Conservation (phyloP, 2,797 vertebrate species). For the Ctenosaura bakeri region DNA sequence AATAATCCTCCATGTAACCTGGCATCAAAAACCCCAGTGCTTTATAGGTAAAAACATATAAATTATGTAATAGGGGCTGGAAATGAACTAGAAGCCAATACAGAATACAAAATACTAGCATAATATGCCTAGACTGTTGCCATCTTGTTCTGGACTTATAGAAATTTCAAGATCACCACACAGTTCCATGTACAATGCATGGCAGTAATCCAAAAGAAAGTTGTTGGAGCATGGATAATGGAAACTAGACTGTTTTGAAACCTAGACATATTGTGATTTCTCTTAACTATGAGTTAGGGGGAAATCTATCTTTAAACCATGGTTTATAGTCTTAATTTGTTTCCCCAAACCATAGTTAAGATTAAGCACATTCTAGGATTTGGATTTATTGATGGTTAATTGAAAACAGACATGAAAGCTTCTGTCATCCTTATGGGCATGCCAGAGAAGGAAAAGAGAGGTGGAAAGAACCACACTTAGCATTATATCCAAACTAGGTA, state of each 20-base stretch:
- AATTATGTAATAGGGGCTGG: neutral
- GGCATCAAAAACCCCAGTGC: neutral
- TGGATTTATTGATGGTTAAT: neutral
- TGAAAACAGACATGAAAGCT: neutral
- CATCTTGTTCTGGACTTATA: neutral
- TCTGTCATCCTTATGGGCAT: neutral
- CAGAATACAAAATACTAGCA: neutral
- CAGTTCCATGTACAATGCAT: neutral
- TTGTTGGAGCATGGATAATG: neutral
- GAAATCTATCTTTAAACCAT: neutral
- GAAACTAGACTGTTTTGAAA: neutral
- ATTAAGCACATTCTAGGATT: neutral
- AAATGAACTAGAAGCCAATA: neutral
- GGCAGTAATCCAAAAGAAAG: neutral
- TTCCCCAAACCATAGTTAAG: neutral
- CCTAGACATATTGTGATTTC: neutral
- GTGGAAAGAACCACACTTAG: neutral
- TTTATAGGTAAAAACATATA: neutral
- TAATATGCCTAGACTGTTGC: neutral
- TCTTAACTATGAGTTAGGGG: neutral
- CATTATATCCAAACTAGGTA: neutral
- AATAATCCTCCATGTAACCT: neutral
- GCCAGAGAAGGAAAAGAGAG: neutral
- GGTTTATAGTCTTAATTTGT: neutral
- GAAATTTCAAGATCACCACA: neutral